Evolutionary conservation across 2,888 invertebrate species (phyloP), one percentile per base, ranked within the genome.

Genomic region (Frankliniella fusca): DNA sequence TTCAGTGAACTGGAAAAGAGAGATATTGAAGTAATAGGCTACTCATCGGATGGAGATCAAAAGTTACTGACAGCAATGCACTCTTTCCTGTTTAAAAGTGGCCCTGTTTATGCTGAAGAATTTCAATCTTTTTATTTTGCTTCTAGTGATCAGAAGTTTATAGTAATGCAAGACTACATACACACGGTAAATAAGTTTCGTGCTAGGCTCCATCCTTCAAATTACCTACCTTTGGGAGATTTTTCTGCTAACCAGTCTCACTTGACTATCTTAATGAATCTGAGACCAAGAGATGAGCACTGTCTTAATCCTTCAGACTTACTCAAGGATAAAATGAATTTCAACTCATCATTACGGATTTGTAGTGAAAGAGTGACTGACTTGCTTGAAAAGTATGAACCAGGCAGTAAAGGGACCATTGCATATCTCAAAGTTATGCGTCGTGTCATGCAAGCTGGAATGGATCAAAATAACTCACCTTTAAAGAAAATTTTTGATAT

Each of bases 241-340:
- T 65, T 18, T 20, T 18, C 65, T 65, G 65, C 65, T 7, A 65
- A 20, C 20, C 50, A 9, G 15, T 50, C 50, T 50, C 50, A 50
- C 15, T 50, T 50, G 50, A 50, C 50, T 11, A 50, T 50, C 15
- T 50, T 50, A 15, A 50, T 50, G 15, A 15, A 50, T 50, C 10
- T 8, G 28, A 48, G 7, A 27, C 27, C 38, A 10, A 80, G 28
- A 28, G 80, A 80, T 9, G 20, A 23, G 10, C 80, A 80, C 12
- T 20, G 23, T 5, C 80, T 80, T 20, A 20, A 20, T 23, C 20
- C 48, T 20, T 9, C 27, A 20, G n/a, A 80, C 28, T 20, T 80
- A 38, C 48, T 27, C 5, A 80, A 80, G 48, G 80, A 80, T 48
- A 80, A 80, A 27, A 80, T 80, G n/a, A 80, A 80, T 80, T 80